Percentiles rank a stretch among this genome's conserved stretches.
phyloP scores from a whole-genome alignment of 2,797 vertebrate species.

The Synaphobranchus kaupii region DNA sequence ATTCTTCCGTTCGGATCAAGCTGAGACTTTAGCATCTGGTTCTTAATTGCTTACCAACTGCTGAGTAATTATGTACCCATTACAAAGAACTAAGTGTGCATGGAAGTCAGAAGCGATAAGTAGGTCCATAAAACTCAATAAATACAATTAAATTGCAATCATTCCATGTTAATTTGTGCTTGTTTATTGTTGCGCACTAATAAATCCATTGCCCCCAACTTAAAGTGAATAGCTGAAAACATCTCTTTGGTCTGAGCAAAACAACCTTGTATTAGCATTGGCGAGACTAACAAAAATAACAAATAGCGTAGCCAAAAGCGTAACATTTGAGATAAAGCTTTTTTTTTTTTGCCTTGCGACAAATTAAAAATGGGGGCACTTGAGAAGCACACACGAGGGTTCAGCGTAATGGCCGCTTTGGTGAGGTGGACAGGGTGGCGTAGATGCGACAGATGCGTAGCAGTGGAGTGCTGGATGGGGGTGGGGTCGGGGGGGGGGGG shows the following conservation, averaged over 20 bases:
- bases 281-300: neutral
- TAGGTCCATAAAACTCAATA: slow-evolving; percentile 38
- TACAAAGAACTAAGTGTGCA: slow-evolving; percentile 47
- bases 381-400: neutral
- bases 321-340: neutral
- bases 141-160: slow-evolving; percentile 41
- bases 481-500: too few species aligned
- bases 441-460: neutral
- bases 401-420: neutral
- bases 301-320: neutral
- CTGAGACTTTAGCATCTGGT: slow-evolving; percentile 50
- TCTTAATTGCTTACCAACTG: slow-evolving; percentile 62
- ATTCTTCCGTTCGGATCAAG: slow-evolving; percentile 2
- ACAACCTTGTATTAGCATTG: neutral
- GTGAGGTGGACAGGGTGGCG: neutral
- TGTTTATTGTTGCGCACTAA: slow-evolving; percentile 24
- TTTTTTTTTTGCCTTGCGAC: neutral
- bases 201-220: slow-evolving; percentile 20
- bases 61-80: slow-evolving; percentile 57
- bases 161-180: slow-evolving; percentile 28
- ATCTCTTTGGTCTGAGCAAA: neutral
- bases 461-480: too few species aligned
- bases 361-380: neutral
- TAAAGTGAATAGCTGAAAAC: neutral
- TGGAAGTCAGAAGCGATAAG: slow-evolving; percentile 38